Evolutionary conservation across 2,797 vertebrate genomes (phyloP).

Genomic region (Lepilemur septentrionalis): DNA sequence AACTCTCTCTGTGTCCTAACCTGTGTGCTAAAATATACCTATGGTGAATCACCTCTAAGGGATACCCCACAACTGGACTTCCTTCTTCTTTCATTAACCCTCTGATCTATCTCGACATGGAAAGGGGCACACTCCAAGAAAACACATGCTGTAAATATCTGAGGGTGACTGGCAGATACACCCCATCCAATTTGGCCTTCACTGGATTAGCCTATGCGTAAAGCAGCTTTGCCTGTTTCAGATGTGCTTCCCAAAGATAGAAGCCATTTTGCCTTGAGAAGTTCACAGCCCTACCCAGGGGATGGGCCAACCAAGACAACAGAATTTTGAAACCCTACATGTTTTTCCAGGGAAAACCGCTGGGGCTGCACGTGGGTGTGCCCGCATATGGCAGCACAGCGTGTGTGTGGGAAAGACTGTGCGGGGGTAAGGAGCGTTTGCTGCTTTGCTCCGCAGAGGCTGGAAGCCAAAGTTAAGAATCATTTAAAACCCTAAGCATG

Average conservation of each 20-base stretch:
- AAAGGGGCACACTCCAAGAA: background rate
- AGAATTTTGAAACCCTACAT: background rate
- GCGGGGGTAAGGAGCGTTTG: background rate
- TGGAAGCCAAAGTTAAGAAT: conserved; percentile 54
- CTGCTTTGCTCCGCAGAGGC: background rate
- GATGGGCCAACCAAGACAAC: conserved; percentile 1
- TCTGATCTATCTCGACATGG: background rate
- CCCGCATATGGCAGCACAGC: background rate
- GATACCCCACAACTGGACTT: background rate
- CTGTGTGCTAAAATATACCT: background rate
- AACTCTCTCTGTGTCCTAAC: background rate
- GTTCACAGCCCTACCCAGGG: background rate
- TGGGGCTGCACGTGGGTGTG: background rate
- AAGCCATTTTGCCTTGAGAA: conserved; percentile 16
- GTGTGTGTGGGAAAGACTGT: background rate
- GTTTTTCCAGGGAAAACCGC: conserved; percentile 27
- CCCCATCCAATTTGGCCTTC: conserved; percentile 44
- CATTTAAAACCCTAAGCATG: background rate
- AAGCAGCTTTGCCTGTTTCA: conserved; percentile 49
- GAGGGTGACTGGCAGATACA: background rate
- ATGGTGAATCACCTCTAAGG: background rate
- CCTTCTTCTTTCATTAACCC: background rate
- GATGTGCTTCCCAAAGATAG: conserved; percentile 17
- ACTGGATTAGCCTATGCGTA: conserved; percentile 63
- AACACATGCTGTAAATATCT: conserved; percentile 7